A percentile compares a stretch with the other conserved stretches of the same genome.
phyloP scores from a whole-genome alignment of 2,113 vertebrate species.

The Dicentrarchus labrax region DNA sequence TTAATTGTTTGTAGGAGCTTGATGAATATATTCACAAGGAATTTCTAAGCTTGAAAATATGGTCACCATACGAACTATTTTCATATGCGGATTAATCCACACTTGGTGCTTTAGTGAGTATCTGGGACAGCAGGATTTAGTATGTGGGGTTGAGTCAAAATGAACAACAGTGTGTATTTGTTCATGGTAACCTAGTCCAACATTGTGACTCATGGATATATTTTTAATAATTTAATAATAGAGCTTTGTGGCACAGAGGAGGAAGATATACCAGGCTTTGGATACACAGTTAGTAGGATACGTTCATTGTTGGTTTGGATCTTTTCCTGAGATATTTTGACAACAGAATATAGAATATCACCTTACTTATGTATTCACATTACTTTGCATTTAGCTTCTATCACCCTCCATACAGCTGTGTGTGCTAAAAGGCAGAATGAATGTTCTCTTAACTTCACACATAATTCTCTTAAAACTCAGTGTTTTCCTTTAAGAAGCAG shows the following conservation, averaged over 20 bases:
- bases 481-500: slow-evolving; percentile 6
- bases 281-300: not conserved
- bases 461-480: not conserved
- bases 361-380: not conserved
- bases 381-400: not conserved
- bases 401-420: not conserved
- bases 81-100: not conserved
- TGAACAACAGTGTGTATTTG: not conserved
- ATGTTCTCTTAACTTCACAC: not conserved
- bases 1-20: too few relatives aligned
- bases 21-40: too few relatives aligned
- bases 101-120: not conserved
- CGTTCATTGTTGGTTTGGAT: not conserved
- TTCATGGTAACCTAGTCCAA: not conserved
- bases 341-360: not conserved
- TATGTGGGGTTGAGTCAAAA: not conserved
- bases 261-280: too few relatives aligned
- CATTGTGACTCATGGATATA: not conserved
- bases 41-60: too few relatives aligned
- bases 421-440: not conserved
- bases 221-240: not conserved
- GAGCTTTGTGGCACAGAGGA: not conserved
- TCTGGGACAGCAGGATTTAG: not conserved
- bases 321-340: too few relatives aligned
- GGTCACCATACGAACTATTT: not conserved